Base-by-base conservation (phyloP, 2,113 vertebrate species). In the Peromyscus leucopus region DNA sequence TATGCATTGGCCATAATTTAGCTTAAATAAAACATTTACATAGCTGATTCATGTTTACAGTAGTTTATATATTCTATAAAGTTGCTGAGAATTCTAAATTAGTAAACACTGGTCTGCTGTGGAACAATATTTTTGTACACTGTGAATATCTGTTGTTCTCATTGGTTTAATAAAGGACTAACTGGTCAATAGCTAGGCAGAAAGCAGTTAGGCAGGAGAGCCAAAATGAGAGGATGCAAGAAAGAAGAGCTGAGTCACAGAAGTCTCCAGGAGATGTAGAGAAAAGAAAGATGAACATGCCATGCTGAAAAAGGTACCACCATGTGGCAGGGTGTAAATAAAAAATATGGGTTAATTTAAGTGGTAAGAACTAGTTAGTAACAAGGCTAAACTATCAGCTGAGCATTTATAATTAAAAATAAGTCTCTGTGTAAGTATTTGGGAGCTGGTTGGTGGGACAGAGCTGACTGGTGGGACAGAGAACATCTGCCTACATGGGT, bases 1-100 rank as follows among this genome's bases (percentile, higher is more conserved):
- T 92, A 72, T 24, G 72, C 67, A 39, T 21, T 65, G 16, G 28
- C 7, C 42, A 92, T 72, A n/a, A 90, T 86, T 93, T n/a, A 91
- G 26, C 22, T 85, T 94, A 95, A 93, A 78, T 36, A 82, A 97
- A 80, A 90, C 69, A 51, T 85, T 92, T 88, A 59, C 42, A 89
- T 5, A 51, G 31, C 79, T 78, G 48, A 92, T 59, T 97, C 51
- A 42, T 63, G 42, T 80, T 89, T 9, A 19, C 31, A 31, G 9
- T 36, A 16, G 71, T 71, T 90, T 63, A 4, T 83, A 22, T 5
- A 0, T 72, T 92, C 85, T 84, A 76, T 33, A 57, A 88, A 74
- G 46, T 57, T 76, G 80, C 28, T 90, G 39, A 79, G 28, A 72
- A 87, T 36, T 79, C 31, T 71, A 16, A 79, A 87, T 80, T 96